Conservation (phyloP, 2,113 vertebrate species). For the Shinisaurus crocodilurus region DNA sequence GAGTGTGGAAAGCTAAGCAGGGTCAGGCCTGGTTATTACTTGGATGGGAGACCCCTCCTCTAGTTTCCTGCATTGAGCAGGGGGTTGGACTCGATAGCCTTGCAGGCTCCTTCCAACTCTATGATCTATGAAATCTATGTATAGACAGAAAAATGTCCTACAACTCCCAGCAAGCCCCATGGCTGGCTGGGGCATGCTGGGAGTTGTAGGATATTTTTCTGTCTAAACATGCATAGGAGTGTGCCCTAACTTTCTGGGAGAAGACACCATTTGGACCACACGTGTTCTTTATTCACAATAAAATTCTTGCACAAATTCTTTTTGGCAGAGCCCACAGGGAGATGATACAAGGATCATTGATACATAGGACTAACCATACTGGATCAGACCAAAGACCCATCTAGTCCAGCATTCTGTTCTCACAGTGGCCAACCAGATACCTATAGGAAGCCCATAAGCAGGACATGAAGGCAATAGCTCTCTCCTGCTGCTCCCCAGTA, state of each 20-base stretch:
- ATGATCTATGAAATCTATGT: no score
- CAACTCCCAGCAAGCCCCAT: background rate
- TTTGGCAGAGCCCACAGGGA: background rate
- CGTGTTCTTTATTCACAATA: background rate
- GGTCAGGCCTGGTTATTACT: no score
- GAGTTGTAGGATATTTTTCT: no score
- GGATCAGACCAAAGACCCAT: background rate
- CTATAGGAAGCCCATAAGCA: background rate
- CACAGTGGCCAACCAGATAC: background rate
- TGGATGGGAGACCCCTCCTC: no score
- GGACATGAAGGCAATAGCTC: background rate
- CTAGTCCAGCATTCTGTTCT: background rate
- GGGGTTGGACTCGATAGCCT: no score
- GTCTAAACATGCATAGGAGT: no score
- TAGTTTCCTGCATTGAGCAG: no score
- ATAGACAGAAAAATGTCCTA: no score
- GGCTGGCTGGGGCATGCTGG: background rate
- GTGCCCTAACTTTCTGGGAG: background rate
- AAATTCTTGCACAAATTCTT: no score
- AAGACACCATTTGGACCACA: background rate
- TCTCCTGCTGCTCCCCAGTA: background rate
- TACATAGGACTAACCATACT: background rate
- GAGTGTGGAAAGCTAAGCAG: no score
- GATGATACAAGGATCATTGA: background rate
- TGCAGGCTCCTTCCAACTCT: no score